phyloP scores from a whole-genome alignment of 1,140 invertebrate species.

The Eriosoma lanigerum region DNA sequence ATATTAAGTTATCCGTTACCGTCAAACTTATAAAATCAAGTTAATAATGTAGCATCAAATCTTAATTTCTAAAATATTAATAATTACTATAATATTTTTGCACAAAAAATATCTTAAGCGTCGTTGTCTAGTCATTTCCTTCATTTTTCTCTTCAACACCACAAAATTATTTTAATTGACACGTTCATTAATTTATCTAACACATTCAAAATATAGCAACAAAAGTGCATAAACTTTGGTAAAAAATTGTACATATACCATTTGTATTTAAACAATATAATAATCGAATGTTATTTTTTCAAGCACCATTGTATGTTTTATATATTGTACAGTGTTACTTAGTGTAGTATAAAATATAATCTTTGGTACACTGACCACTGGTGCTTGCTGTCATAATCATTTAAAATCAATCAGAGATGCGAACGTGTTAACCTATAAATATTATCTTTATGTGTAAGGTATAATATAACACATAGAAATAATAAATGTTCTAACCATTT shows the following conservation, averaged over 20 bases:
- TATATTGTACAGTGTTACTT: neutral
- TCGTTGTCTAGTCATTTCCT: conserved; percentile 42
- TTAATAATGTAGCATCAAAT: neutral
- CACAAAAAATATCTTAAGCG: conserved; percentile 19
- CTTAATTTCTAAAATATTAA: neutral
- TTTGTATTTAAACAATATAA: neutral
- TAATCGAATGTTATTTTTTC: neutral
- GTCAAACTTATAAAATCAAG: neutral
- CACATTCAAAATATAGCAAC: neutral
- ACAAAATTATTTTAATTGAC: neutral
- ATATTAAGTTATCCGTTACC: neutral
- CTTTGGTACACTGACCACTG: neutral
- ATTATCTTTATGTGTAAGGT: neutral
- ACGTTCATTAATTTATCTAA: too few species aligned
- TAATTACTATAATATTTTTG: conserved; percentile 3
- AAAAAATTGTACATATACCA: neutral
- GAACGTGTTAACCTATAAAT: neutral
- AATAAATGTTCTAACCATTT: conserved; percentile 1
- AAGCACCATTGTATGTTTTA: neutral
- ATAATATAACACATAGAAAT: neutral
- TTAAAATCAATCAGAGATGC: neutral
- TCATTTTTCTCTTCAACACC: conserved; percentile 1
- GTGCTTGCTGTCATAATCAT: neutral
- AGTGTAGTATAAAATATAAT: too few species aligned
- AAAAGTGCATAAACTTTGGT: too few species aligned